Evolutionary conservation across 1,140 invertebrate species (phyloP).

Genomic region (Paraescarpia echinospica): DNA sequence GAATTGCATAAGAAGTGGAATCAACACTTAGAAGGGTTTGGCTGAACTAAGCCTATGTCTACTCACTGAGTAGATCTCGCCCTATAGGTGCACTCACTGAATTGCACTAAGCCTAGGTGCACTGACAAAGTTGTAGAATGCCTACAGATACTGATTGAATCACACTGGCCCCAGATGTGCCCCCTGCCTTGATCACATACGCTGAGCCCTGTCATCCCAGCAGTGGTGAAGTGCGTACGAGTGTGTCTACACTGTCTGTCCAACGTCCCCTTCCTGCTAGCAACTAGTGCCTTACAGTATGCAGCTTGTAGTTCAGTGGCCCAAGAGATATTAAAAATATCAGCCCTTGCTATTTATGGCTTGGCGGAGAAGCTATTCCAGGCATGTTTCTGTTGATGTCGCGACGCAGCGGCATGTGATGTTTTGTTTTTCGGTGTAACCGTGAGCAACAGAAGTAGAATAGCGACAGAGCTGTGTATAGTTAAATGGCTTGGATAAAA

Average conservation of each 20-base stretch:
- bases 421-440: background rate
- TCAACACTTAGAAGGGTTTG: background rate
- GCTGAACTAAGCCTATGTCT: background rate
- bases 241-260: background rate
- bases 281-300: background rate
- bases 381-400: background rate
- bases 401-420: background rate
- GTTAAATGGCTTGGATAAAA: background rate
- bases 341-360: background rate
- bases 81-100: background rate
- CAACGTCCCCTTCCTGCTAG: background rate
- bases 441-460: background rate
- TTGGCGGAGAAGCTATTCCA: background rate
- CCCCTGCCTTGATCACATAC: background rate
- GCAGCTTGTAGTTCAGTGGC: background rate
- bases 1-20: background rate
- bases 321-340: background rate
- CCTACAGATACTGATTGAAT: background rate
- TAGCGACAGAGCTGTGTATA: background rate
- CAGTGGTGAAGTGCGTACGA: background rate
- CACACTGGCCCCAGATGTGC: background rate
- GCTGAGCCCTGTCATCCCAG: background rate
- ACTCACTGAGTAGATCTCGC: background rate
- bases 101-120: background rate
- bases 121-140: background rate